These are phyloP conservation scores for Calidris pugnax DNA, from an alignment of 2,113 vertebrate genomes.

Conservation along the genomic window DNA sequence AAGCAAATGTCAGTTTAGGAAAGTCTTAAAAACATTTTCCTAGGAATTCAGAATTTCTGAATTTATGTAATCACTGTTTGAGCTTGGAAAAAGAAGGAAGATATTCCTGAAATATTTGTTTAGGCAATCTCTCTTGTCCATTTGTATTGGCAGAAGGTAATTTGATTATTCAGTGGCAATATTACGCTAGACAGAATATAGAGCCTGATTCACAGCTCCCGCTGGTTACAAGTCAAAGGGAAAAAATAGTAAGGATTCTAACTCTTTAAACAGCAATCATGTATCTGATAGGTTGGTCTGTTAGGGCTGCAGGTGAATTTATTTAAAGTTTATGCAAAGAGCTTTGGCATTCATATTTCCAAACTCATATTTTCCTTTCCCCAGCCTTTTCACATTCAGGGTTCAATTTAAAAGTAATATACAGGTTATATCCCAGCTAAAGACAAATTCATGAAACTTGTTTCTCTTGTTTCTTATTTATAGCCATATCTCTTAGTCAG, in stretches of 20 bases:
- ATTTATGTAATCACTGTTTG: not conserved
- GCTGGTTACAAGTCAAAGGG: not conserved
- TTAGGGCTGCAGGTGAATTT: not conserved
- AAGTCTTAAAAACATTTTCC: not conserved
- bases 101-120: not conserved
- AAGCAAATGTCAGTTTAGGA: not conserved
- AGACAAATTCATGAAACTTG: not conserved
- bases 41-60: not conserved
- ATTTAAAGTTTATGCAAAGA: not conserved
- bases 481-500: not conserved
- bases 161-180: not conserved
- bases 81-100: not conserved
- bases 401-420: not conserved
- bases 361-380: not conserved
- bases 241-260: not conserved
- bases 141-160: not conserved
- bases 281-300: not conserved
- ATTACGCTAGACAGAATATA: not conserved
- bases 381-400: not conserved
- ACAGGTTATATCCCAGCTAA: not conserved
- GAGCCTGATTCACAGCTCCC: not conserved
- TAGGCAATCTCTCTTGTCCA: not conserved
- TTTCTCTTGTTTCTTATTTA: slow-evolving; percentile 12
- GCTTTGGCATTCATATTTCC: not conserved
- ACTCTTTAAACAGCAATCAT: not conserved